Conservation (phyloP, 2,797 vertebrate species). For the Anguilla megastoma region DNA sequence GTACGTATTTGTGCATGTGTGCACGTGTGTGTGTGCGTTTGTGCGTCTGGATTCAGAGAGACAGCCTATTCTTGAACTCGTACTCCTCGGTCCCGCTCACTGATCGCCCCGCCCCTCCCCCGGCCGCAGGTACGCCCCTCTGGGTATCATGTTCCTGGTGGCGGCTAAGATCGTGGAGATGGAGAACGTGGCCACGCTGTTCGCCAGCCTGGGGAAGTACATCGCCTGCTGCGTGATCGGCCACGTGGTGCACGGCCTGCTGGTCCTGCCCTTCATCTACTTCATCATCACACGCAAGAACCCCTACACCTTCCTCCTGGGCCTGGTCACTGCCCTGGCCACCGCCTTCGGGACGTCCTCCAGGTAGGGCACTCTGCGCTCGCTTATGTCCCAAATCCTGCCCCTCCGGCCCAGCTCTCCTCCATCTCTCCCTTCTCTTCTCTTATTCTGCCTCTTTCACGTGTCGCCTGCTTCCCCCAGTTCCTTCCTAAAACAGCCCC, state of each 20-base stretch:
- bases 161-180: conserved; percentile 87
- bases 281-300: conserved; percentile 83
- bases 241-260: conserved; percentile 80
- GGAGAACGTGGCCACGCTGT: conserved; percentile 75
- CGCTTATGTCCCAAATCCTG: neutral
- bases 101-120: neutral
- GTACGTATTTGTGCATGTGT: neutral
- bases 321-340: conserved; percentile 79
- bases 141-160: conserved; percentile 92
- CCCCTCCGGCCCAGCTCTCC: no score
- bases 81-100: neutral
- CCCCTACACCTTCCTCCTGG: conserved; percentile 86
- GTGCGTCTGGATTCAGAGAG: neutral
- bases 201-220: conserved; percentile 85
- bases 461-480: no score
- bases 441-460: no score
- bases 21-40: neutral
- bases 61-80: neutral
- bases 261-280: conserved; percentile 83
- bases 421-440: no score
- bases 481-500: neutral
- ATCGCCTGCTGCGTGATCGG: conserved; percentile 85
- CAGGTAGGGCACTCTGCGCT: conserved; percentile 66
- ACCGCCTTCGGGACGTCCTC: conserved; percentile 89
- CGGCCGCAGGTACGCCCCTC: conserved; percentile 79